Percentiles rank a stretch among this genome's conserved stretches.
Evolutionary conservation across 2,113 vertebrate genomes (phyloP).

Genomic region (Aptenodytes forsteri): DNA sequence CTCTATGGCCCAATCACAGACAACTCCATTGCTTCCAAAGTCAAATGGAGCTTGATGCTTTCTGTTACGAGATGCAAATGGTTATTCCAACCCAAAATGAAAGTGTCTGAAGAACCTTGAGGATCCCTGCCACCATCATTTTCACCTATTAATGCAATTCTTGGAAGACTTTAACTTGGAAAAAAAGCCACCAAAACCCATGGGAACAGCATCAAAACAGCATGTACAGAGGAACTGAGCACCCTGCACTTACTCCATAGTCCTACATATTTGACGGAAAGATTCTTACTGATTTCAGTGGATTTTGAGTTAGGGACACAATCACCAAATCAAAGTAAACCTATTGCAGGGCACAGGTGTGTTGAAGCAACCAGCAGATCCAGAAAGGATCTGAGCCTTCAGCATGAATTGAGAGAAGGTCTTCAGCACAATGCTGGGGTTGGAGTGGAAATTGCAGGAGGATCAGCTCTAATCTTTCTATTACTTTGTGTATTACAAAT

Average conservation of each 20-base stretch:
- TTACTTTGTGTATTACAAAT: background rate
- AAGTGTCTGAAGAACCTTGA: background rate
- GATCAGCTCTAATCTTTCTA: background rate
- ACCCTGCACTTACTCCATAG: background rate
- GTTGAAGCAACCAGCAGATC: background rate
- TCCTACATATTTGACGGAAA: accelerated
- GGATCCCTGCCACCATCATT: background rate
- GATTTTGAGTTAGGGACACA: background rate
- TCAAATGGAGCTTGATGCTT: conserved; percentile 11
- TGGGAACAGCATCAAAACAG: background rate
- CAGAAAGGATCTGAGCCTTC: background rate
- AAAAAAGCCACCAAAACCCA: background rate
- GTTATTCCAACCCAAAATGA: background rate
- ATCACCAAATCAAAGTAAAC: background rate
- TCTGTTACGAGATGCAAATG: background rate
- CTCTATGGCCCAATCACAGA: background rate
- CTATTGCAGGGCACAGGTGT: background rate
- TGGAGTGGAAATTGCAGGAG: background rate
- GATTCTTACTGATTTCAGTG: background rate
- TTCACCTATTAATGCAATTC: background rate
- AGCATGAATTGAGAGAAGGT: background rate
- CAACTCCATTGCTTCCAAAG: conserved; percentile 17
- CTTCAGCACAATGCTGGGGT: background rate
- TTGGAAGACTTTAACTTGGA: background rate
- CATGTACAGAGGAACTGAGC: background rate